phyloP scores from a whole-genome alignment of 2,888 invertebrate species.

The Mesoligia furuncula region DNA sequence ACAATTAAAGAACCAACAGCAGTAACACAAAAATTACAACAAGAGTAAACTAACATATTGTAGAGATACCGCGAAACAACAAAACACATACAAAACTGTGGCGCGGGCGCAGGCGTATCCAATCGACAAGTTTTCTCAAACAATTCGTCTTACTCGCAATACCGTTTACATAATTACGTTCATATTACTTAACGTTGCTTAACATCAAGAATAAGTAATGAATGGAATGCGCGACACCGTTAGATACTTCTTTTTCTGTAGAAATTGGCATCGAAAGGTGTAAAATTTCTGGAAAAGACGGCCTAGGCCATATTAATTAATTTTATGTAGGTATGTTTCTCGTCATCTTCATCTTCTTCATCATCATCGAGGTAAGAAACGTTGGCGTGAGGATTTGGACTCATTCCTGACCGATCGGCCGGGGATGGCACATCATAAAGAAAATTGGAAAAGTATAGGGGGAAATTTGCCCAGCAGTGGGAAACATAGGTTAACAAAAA shows the following conservation, averaged over 20 bases:
- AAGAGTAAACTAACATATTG: background rate
- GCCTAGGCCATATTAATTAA: background rate
- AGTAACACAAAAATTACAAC: background rate
- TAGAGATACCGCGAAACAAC: slow-evolving; percentile 23
- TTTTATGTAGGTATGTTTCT: background rate
- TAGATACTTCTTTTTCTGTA: background rate
- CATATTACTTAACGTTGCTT: slow-evolving; percentile 50
- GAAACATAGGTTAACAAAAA: too few relatives aligned
- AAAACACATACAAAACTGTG: slow-evolving; percentile 19
- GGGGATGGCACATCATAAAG: background rate
- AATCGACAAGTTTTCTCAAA: slow-evolving; percentile 57
- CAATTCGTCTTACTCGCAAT: slow-evolving; percentile 58
- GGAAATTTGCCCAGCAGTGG: background rate
- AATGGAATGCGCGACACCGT: slow-evolving; percentile 20
- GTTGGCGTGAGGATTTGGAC: background rate
- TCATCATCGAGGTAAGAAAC: background rate
- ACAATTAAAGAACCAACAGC: background rate
- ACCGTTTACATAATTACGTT: slow-evolving; percentile 59
- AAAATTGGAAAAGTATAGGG: background rate
- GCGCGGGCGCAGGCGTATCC: slow-evolving; percentile 46
- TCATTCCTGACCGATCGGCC: background rate
- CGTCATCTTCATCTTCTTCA: too few relatives aligned
- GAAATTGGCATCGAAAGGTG: background rate
- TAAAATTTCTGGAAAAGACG: background rate
- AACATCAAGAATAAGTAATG: slow-evolving; percentile 13